Evolutionary conservation across 2,888 invertebrate genomes (phyloP).

Genomic region (Drosophila subsilvestris): DNA sequence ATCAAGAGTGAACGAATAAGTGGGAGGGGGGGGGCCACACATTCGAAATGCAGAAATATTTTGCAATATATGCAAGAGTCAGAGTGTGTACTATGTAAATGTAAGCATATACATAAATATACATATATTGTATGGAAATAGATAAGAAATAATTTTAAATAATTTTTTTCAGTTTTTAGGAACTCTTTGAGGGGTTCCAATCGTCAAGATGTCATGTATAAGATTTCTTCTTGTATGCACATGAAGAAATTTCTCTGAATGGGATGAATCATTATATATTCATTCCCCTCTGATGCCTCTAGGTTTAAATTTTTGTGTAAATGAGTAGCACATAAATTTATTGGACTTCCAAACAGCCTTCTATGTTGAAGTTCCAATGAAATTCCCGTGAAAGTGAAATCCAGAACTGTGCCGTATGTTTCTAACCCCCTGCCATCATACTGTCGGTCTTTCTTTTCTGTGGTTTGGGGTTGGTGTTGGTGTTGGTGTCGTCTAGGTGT

Average conservation of each 20-base stretch:
- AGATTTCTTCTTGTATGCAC: too few relatives aligned
- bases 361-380: background rate
- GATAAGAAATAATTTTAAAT: too few relatives aligned
- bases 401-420: constrained; percentile 16
- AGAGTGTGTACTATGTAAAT: background rate
- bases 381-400: background rate
- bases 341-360: background rate
- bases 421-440: constrained; percentile 46
- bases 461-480: background rate
- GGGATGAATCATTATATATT: too few relatives aligned
- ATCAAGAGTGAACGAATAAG: constrained; percentile 21
- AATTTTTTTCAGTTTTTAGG: too few relatives aligned
- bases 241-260: too few relatives aligned
- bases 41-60: constrained; percentile 2
- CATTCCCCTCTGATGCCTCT: background rate
- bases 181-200: too few relatives aligned
- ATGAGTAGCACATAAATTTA: too few relatives aligned
- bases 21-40: constrained; percentile 14
- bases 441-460: constrained; percentile 26
- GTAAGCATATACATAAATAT: too few relatives aligned
- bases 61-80: background rate
- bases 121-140: too few relatives aligned
- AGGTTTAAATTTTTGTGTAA: too few relatives aligned
- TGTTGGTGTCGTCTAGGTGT: constrained; percentile 28
- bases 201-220: too few relatives aligned